A percentile compares a stretch with the other conserved stretches of the same genome.
Evolutionary conservation across 2,797 vertebrate species (phyloP).

Genomic region (Astyanax mexicanus): DNA sequence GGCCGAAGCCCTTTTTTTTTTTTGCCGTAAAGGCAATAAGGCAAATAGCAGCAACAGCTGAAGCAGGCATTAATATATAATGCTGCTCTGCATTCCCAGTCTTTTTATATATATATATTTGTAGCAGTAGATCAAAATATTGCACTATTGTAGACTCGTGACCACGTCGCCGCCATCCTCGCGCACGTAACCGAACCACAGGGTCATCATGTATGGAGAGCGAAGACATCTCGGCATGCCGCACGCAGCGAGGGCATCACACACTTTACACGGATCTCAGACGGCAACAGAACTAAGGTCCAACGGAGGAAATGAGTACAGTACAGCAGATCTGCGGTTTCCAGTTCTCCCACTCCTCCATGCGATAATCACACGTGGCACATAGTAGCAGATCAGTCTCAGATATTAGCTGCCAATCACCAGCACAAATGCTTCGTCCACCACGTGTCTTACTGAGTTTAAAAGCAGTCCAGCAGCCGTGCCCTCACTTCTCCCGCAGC

Average conservation of each 20-base stretch:
- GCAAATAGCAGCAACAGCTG: slow-evolving; percentile 75
- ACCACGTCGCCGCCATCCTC: too few relatives aligned
- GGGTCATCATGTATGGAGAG: slow-evolving; percentile 28
- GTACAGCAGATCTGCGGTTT: slow-evolving; percentile 10
- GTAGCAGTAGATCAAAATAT: slow-evolving; percentile 80
- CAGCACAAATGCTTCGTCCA: slow-evolving; percentile 15
- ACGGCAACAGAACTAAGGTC: slow-evolving; percentile 38
- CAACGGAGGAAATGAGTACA: slow-evolving; percentile 12
- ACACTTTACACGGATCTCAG: slow-evolving; percentile 30
- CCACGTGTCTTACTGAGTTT: slow-evolving; percentile 32
- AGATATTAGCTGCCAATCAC: slow-evolving; percentile 28
- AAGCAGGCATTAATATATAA: slow-evolving; percentile 53
- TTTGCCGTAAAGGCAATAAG: slow-evolving; percentile 73
- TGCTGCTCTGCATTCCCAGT: slow-evolving; percentile 52
- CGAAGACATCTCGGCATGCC: slow-evolving; percentile 36
- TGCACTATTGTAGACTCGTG: slow-evolving; percentile 79
- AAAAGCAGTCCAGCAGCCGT: slow-evolving; percentile 23
- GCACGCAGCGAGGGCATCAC: slow-evolving; percentile 24
- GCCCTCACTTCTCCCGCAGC: slow-evolving; percentile 91
- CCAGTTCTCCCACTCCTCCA: slow-evolving; percentile 14
- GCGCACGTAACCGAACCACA: slow-evolving; percentile 63
- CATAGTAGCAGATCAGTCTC: slow-evolving; percentile 28
- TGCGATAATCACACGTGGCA: slow-evolving; percentile 59
- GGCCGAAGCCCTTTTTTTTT: slow-evolving; percentile 20
- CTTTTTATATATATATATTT: too few relatives aligned